Percentiles rank a stretch among this genome's conserved stretches.
These are phyloP conservation scores for Aphidius gifuensis DNA, from an alignment of 1,140 invertebrate species.

Conservation along the genomic window DNA sequence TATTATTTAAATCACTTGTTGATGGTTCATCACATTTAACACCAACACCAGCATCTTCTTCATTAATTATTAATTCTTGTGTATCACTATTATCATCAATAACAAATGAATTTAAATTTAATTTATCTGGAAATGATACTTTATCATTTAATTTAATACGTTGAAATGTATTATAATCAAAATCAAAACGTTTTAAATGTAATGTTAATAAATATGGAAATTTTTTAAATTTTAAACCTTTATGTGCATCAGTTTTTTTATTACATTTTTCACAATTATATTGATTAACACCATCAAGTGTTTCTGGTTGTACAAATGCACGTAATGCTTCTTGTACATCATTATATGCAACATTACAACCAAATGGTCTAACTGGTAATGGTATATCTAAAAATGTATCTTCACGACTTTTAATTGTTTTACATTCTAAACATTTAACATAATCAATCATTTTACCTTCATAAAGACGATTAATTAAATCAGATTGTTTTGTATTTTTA, in stretches of 20 bases:
- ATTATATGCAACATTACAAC: constrained; percentile 72
- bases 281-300: constrained; percentile 82
- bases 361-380: constrained; percentile 82
- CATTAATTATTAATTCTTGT: constrained; percentile 46
- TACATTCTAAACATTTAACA: constrained; percentile 86
- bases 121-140: constrained; percentile 78
- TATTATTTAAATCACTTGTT: constrained; percentile 68
- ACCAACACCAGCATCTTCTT: constrained; percentile 48
- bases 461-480: constrained; percentile 78
- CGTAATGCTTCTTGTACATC: constrained; percentile 82
- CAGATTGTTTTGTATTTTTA: constrained; percentile 78
- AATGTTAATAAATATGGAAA: constrained; percentile 88
- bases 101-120: constrained; percentile 77
- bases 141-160: constrained; percentile 91
- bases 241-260: constrained; percentile 88
- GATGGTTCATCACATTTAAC: constrained; percentile 65
- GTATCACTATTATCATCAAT: constrained; percentile 21
- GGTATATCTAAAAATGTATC: constrained; percentile 89
- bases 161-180: constrained; percentile 83
- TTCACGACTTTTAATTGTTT: constrained; percentile 77
- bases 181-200: constrained; percentile 89
- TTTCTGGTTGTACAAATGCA: constrained; percentile 85
- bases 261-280: constrained; percentile 88
- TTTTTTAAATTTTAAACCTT: constrained; percentile 83
- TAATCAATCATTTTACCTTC: constrained; percentile 88